Conservation (phyloP, 1,140 invertebrate species). For the Zaprionus tsacasi region DNA sequence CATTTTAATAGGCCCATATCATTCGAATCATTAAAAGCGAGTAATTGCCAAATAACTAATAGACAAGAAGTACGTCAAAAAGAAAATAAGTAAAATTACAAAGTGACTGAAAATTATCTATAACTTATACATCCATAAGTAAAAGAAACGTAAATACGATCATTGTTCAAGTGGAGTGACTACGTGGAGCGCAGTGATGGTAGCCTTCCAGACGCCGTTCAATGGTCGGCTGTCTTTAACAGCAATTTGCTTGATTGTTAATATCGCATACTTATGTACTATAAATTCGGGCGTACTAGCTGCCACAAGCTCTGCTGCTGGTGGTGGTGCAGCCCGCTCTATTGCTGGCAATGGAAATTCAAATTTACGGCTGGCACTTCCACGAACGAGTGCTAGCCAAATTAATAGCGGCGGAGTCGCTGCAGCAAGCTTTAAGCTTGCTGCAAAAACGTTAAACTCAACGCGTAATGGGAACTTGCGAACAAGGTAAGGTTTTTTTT, state of each 20-base stretch:
- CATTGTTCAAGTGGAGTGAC: constrained; percentile 7
- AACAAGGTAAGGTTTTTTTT: constrained; percentile 86
- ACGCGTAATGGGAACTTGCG: constrained; percentile 84
- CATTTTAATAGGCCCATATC: neutral
- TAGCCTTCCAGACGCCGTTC: constrained; percentile 29
- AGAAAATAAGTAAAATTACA: constrained; percentile 1
- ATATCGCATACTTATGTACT: constrained; percentile 13
- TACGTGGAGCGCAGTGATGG: constrained; percentile 46
- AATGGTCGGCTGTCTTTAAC: constrained; percentile 33
- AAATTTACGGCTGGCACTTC: constrained; percentile 58
- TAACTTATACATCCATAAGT: constrained; percentile 22
- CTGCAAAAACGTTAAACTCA: constrained; percentile 60
- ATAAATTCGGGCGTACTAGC: constrained; percentile 28
- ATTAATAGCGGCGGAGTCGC: constrained; percentile 73
- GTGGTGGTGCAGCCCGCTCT: constrained; percentile 27
- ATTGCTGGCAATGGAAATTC: constrained; percentile 52
- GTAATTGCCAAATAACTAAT: neutral
- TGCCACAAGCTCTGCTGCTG: constrained; percentile 30
- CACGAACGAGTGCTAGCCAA: constrained; percentile 71
- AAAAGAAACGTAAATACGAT: constrained; percentile 15
- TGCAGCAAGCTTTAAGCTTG: constrained; percentile 83
- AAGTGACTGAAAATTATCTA: constrained; percentile 17
- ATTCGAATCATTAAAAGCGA: neutral
- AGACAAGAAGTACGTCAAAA: neutral
- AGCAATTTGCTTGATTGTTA: constrained; percentile 39